phyloP scores from a whole-genome alignment of 2,797 vertebrate genomes.

The Fratercula arctica region DNA sequence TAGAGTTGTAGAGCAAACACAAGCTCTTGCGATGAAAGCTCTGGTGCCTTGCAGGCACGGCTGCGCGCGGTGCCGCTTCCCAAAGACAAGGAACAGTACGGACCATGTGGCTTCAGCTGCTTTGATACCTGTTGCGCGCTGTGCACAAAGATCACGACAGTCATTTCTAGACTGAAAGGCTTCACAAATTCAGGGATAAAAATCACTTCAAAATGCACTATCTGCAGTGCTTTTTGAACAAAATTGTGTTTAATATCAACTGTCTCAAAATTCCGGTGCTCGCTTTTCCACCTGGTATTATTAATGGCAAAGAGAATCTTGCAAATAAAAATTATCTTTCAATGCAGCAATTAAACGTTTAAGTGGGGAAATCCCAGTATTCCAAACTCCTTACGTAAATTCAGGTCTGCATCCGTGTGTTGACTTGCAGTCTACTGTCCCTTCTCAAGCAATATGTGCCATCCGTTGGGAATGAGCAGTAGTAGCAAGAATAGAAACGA shows the following conservation, averaged over 20 bases:
- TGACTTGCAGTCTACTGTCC: fast-evolving
- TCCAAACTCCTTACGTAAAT: not conserved
- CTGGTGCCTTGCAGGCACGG: fast-evolving
- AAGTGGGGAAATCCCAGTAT: not conserved
- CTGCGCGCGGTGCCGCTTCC: fast-evolving
- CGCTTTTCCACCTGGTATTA: fast-evolving
- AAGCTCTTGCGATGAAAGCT: fast-evolving
- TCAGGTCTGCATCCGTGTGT: not conserved
- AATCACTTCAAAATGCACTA: fast-evolving
- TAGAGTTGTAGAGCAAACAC: not conserved
- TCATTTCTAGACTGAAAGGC: not conserved
- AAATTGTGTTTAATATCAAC: not conserved
- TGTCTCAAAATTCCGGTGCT: not conserved
- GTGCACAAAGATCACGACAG: fast-evolving
- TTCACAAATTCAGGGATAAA: not conserved
- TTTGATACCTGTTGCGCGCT: not conserved
- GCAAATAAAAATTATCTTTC: fast-evolving
- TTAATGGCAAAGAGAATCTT: not conserved
- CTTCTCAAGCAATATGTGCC: fast-evolving
- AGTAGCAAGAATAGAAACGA: not conserved
- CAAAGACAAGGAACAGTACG: fast-evolving
- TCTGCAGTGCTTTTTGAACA: not conserved
- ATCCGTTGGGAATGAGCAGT: fast-evolving
- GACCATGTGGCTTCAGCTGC: fast-evolving
- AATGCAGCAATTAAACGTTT: not conserved